A percentile compares a stretch with the other conserved stretches of the same genome.
Evolutionary conservation across 2,113 vertebrate species (phyloP).

Genomic region (Pao palembangensis): DNA sequence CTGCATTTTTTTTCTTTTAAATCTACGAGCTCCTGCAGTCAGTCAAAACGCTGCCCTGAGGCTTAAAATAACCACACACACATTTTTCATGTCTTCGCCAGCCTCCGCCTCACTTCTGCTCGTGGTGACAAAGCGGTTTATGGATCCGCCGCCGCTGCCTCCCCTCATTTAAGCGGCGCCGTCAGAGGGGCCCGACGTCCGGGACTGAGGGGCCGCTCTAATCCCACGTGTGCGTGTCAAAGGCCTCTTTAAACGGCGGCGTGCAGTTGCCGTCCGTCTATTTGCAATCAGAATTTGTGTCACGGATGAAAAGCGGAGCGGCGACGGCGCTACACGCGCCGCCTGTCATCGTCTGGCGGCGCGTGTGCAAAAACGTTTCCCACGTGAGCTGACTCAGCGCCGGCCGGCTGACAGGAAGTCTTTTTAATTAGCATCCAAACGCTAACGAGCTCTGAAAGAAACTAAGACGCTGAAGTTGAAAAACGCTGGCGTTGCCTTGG

Average conservation of each 20-base stretch:
- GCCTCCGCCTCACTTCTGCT: neutral
- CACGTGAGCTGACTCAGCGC: constrained; percentile 19
- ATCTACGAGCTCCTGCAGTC: neutral
- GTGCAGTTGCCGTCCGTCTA: too few species aligned
- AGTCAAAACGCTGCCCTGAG: constrained; percentile 3
- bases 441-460: constrained; percentile 11
- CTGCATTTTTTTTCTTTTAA: too few species aligned
- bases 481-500: too few species aligned
- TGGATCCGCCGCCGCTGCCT: constrained; percentile 18
- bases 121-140: constrained; percentile 6
- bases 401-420: constrained; percentile 25
- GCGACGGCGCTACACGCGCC: constrained; percentile 28
- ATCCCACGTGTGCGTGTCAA: too few species aligned
- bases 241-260: too few species aligned
- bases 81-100: constrained; percentile 17
- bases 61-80: constrained; percentile 15
- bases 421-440: constrained; percentile 28
- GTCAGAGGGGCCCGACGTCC: too few species aligned
- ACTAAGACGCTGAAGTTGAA: constrained; percentile 10
- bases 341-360: constrained; percentile 37
- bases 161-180: constrained; percentile 8
- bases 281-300: constrained; percentile 21
- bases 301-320: constrained; percentile 35
- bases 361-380: constrained; percentile 5
- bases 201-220: too few species aligned